phyloP scores from a whole-genome alignment of 2,113 vertebrate species.

The Oreotrochilus melanogaster region DNA sequence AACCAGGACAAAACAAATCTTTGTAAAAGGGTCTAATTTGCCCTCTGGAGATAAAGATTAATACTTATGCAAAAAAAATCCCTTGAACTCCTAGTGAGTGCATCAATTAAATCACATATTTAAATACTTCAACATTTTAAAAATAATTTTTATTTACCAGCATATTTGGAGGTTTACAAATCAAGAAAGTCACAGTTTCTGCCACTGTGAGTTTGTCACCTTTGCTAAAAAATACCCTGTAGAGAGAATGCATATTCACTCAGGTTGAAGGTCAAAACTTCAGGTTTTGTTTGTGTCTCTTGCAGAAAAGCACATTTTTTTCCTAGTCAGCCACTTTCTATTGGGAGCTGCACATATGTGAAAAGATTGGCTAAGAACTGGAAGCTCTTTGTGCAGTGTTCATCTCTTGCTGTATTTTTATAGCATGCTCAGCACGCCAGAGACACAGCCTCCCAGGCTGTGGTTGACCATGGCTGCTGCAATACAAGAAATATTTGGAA shows the following conservation, averaged over 20 bases:
- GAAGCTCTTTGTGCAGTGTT: neutral
- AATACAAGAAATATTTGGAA: neutral
- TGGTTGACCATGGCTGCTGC: neutral
- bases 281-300: constrained; percentile 39
- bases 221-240: constrained; percentile 28
- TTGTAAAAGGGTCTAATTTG: neutral
- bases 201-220: constrained; percentile 18
- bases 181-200: neutral
- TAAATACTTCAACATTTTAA: neutral
- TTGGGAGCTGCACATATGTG: neutral
- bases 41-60: neutral
- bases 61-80: neutral
- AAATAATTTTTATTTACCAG: neutral
- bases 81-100: neutral
- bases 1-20: neutral
- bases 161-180: neutral
- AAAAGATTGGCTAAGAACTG: neutral
- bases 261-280: constrained; percentile 64
- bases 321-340: neutral
- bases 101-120: neutral
- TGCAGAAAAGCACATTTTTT: constrained; percentile 11
- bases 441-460: neutral
- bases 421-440: neutral
- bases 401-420: neutral
- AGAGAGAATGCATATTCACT: neutral